Evolutionary conservation across 1,140 invertebrate species (phyloP).

Genomic region (Sinonovacula constricta): DNA sequence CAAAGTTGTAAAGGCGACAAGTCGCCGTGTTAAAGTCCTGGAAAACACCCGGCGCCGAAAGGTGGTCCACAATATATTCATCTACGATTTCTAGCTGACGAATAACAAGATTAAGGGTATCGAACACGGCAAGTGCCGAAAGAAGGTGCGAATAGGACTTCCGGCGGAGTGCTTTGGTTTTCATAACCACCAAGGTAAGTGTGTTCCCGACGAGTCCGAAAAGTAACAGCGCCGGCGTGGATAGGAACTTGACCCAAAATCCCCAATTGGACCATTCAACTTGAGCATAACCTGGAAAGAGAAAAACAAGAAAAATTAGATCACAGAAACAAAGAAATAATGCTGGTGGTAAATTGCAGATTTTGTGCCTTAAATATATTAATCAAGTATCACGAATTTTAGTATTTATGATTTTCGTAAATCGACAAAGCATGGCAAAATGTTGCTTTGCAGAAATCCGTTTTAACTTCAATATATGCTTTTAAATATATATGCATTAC

Average conservation of each 20-base stretch:
- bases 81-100: conserved; percentile 42
- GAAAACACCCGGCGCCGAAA: conserved; percentile 39
- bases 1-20: conserved; percentile 65
- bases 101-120: conserved; percentile 55
- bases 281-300: too few relatives aligned
- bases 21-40: conserved; percentile 33
- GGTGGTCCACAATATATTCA: conserved; percentile 38
- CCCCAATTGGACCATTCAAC: too few relatives aligned
- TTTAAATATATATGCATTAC: too few relatives aligned
- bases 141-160: conserved; percentile 69
- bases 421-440: too few relatives aligned
- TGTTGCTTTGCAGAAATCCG: too few relatives aligned
- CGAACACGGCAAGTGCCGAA: conserved; percentile 63
- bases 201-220: conserved; percentile 65
- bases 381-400: too few relatives aligned
- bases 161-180: conserved; percentile 52
- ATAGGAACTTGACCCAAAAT: conserved; percentile 58
- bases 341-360: too few relatives aligned
- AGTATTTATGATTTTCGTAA: too few relatives aligned
- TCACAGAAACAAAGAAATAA: too few relatives aligned
- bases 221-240: conserved; percentile 58
- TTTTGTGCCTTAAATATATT: too few relatives aligned
- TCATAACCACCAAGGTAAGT: conserved; percentile 66
- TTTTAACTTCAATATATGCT: too few relatives aligned
- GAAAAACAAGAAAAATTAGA: too few relatives aligned